Conservation (phyloP, 2,113 vertebrate genomes). For the Numenius arquata region DNA sequence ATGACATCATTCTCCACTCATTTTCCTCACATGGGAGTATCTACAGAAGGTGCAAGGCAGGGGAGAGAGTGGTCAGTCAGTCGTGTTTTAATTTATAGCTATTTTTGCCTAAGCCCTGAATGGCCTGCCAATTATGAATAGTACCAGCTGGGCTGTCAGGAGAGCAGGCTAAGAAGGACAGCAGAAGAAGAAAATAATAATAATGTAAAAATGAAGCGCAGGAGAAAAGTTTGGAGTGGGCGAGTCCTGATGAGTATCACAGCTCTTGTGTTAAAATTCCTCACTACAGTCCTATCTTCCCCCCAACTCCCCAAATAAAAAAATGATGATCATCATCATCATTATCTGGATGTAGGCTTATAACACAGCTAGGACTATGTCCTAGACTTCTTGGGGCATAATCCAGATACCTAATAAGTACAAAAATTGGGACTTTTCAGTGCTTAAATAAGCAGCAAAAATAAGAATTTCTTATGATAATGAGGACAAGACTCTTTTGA, state of each 20-base stretch:
- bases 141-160: slow-evolving; percentile 59
- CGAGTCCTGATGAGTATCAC: background rate
- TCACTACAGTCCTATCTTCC: background rate
- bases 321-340: background rate
- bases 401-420: background rate
- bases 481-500: background rate
- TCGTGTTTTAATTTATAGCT: slow-evolving; percentile 61
- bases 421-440: background rate
- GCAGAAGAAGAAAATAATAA: background rate
- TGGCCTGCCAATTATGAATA: slow-evolving; percentile 53
- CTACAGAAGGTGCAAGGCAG: slow-evolving; percentile 65
- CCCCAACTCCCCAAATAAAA: accelerated
- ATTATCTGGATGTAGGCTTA: background rate
- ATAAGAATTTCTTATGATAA: background rate
- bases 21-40: slow-evolving; percentile 37
- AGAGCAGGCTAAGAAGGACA: slow-evolving; percentile 40
- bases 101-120: slow-evolving; percentile 57
- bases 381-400: background rate
- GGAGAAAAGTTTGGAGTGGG: background rate
- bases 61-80: slow-evolving; percentile 60
- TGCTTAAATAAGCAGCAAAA: background rate
- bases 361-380: background rate
- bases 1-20: background rate
- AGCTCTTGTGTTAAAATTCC: background rate
- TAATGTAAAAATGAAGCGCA: background rate